Conservation (phyloP, 2,888 invertebrate genomes). For the Hydropsyche betteni region DNA sequence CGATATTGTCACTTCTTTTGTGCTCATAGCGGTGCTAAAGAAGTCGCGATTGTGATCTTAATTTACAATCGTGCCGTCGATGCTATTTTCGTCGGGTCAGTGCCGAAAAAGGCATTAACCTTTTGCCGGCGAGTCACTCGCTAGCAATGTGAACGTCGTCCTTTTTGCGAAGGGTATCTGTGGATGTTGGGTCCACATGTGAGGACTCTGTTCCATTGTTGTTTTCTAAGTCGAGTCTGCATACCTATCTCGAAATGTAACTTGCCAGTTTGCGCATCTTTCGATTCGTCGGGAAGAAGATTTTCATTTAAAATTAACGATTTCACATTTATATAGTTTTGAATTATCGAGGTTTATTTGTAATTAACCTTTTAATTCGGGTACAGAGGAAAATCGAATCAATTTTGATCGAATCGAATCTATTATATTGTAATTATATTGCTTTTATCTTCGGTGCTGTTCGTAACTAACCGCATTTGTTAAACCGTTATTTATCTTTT, state of each 20-base stretch:
- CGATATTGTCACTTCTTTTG: slow-evolving; percentile 16
- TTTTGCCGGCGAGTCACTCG: slow-evolving; percentile 1
- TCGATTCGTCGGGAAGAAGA: too few species aligned
- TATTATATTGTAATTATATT: slow-evolving; percentile 20
- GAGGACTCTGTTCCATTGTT: neutral
- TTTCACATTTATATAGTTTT: neutral
- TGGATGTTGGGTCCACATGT: too few species aligned
- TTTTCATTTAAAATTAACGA: neutral
- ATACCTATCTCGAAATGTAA: too few species aligned
- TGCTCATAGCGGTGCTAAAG: neutral
- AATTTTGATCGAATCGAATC: slow-evolving; percentile 8
- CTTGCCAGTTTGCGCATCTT: too few species aligned
- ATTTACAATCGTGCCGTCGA: neutral
- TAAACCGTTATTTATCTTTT: slow-evolving; percentile 20
- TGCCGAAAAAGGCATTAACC: slow-evolving; percentile 12
- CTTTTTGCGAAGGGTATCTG: neutral
- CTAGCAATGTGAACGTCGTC: slow-evolving; percentile 1
- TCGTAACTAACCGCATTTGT: slow-evolving; percentile 10
- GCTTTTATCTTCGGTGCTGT: slow-evolving; percentile 17
- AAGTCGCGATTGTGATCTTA: neutral
- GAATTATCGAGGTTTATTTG: too few species aligned
- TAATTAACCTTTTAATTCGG: neutral
- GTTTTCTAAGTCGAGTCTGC: neutral
- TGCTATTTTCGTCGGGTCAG: slow-evolving; percentile 20
- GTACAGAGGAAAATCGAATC: neutral